phyloP scores from a whole-genome alignment of 2,888 invertebrate species.

The Eilema sororculum region DNA sequence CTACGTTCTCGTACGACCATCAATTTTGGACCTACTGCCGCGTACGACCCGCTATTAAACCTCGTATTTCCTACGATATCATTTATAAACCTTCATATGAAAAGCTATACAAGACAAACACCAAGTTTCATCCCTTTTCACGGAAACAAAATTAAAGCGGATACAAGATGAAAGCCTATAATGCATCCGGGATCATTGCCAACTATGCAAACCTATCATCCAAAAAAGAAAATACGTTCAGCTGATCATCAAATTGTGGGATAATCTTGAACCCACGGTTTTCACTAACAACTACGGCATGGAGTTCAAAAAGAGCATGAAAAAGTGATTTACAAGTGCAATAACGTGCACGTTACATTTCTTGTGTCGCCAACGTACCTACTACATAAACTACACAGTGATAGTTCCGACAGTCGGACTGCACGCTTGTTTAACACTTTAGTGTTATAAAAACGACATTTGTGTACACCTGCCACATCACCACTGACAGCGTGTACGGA shows the following conservation, averaged over 20 bases:
- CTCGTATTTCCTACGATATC: too few relatives aligned
- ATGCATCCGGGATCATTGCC: too few relatives aligned
- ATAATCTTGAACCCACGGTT: neutral
- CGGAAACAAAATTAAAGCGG: neutral
- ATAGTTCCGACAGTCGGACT: neutral
- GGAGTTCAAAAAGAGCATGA: neutral
- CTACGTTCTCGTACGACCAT: too few relatives aligned
- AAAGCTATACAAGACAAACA: too few relatives aligned
- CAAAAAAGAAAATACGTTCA: neutral
- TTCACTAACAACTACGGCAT: neutral
- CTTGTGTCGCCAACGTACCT: neutral
- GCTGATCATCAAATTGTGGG: neutral
- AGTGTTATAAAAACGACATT: neutral
- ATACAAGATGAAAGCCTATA: neutral
- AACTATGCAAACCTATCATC: too few relatives aligned
- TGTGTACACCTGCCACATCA: neutral
- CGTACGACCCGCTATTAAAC: too few relatives aligned
- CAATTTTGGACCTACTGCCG: too few relatives aligned
- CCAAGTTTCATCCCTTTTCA: too few relatives aligned
- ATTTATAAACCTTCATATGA: too few relatives aligned
- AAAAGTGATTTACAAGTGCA: neutral
- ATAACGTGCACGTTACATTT: conserved; percentile 3
- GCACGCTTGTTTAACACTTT: conserved; percentile 2
- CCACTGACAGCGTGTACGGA: neutral
- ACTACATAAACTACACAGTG: conserved; percentile 4